phyloP scores from a whole-genome alignment of 2,888 invertebrate genomes.

The Lutraria lutraria region DNA sequence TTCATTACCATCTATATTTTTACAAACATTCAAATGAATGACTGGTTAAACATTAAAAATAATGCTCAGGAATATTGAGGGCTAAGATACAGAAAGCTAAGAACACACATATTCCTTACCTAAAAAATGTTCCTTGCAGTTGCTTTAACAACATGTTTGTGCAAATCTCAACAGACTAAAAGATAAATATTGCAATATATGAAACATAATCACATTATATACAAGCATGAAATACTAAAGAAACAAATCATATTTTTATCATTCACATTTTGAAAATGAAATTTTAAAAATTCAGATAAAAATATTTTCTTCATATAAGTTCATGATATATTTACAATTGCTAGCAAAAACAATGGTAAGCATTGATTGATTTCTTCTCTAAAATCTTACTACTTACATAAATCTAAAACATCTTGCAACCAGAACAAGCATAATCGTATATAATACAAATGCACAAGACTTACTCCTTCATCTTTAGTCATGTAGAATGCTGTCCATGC shows the following conservation, averaged over 20 bases:
- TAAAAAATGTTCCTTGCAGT: not conserved
- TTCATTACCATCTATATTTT: too few species aligned
- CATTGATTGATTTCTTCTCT: too few species aligned
- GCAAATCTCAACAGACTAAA: not conserved
- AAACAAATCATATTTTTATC: too few species aligned
- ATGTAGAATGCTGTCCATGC: not conserved
- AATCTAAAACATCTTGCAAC: not conserved
- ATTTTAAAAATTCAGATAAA: too few species aligned
- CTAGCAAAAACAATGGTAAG: too few species aligned
- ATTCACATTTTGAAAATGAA: too few species aligned
- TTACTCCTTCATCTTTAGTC: conserved; percentile 23
- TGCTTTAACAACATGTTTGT: not conserved
- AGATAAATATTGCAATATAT: not conserved
- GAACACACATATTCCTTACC: not conserved
- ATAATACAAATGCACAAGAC: not conserved
- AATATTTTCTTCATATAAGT: too few species aligned
- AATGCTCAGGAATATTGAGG: not conserved
- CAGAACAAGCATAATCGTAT: not conserved
- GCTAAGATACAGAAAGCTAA: not conserved
- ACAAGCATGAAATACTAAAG: not conserved
- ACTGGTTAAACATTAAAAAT: not conserved
- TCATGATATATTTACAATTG: too few species aligned
- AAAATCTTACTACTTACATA: too few species aligned
- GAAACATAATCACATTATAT: not conserved
- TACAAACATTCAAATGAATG: too few species aligned